Percentiles rank a stretch among this genome's conserved stretches.
Evolutionary conservation across 2,888 invertebrate genomes (phyloP).

Genomic region (Ctenicera cuprea): DNA sequence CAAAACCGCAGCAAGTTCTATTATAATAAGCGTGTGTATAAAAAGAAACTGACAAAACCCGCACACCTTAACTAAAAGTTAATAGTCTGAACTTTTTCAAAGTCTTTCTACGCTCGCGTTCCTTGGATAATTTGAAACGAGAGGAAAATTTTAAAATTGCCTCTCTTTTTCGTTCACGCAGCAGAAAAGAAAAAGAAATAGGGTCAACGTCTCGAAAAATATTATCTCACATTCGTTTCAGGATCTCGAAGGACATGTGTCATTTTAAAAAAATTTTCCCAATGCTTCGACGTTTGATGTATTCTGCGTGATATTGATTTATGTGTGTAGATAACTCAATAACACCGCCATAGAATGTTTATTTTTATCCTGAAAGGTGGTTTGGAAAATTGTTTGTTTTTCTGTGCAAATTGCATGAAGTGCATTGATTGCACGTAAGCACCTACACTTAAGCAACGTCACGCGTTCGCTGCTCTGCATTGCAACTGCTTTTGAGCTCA

Average conservation of each 20-base stretch:
- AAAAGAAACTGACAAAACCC: not conserved
- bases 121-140: conserved; percentile 17
- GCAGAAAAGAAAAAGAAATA: conserved; percentile 2
- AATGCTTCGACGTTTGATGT: not conserved
- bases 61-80: not conserved
- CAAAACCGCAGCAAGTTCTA: not conserved
- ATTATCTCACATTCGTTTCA: not conserved
- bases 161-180: not conserved
- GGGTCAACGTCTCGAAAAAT: conserved; percentile 7
- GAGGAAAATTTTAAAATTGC: conserved; percentile 22
- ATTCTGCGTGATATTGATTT: conserved; percentile 1
- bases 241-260: not conserved
- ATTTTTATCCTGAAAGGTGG: not conserved
- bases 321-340: not conserved
- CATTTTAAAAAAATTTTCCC: not conserved
- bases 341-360: too few relatives aligned
- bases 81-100: conserved; percentile 6
- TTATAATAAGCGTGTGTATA: not conserved
- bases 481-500: too few relatives aligned
- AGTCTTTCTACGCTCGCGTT: not conserved
- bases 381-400: conserved; percentile 1
- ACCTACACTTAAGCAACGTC: not conserved
- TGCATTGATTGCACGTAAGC: not conserved
- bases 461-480: not conserved
- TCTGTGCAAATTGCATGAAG: not conserved